Percentiles rank a stretch among this genome's conserved stretches.
These are phyloP conservation scores for Schlechtendalia chinensis DNA, from an alignment of 1,140 invertebrate species.

Conservation along the genomic window DNA sequence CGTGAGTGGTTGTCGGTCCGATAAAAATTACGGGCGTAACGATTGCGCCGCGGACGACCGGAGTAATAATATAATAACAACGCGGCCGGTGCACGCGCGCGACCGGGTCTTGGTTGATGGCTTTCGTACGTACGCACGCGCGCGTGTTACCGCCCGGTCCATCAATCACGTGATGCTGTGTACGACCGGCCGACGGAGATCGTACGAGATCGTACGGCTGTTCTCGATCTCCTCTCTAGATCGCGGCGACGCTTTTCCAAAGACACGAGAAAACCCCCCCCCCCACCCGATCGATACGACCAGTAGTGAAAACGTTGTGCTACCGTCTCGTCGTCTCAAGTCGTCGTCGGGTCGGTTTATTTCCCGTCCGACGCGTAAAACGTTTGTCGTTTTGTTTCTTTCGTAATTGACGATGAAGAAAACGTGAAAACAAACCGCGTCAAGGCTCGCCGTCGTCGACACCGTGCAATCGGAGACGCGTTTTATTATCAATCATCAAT, in stretches of 20 bases:
- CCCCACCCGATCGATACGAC: no score
- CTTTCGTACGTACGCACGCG: not conserved
- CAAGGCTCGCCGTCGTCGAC: no score
- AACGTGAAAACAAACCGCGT: no score
- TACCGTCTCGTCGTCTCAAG: no score
- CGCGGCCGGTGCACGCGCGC: not conserved
- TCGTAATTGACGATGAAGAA: no score
- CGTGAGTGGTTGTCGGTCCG: not conserved
- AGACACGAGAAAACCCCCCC: no score
- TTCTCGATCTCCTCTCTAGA: not conserved
- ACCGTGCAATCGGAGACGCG: no score
- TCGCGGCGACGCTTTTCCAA: not conserved
- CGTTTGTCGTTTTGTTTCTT: no score
- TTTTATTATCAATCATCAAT: no score
- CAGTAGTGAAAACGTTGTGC: no score
- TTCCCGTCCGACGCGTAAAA: no score
- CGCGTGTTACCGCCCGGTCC: not conserved
- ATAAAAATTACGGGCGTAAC: not conserved
- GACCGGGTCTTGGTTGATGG: slow-evolving; percentile 11
- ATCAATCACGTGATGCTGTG: not conserved
- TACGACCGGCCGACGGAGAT: not conserved
- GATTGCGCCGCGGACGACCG: not conserved
- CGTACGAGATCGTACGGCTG: not conserved
- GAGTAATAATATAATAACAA: not conserved
- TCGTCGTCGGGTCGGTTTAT: no score